phyloP scores from a whole-genome alignment of 2,113 vertebrate species.

The Rattus rattus region DNA sequence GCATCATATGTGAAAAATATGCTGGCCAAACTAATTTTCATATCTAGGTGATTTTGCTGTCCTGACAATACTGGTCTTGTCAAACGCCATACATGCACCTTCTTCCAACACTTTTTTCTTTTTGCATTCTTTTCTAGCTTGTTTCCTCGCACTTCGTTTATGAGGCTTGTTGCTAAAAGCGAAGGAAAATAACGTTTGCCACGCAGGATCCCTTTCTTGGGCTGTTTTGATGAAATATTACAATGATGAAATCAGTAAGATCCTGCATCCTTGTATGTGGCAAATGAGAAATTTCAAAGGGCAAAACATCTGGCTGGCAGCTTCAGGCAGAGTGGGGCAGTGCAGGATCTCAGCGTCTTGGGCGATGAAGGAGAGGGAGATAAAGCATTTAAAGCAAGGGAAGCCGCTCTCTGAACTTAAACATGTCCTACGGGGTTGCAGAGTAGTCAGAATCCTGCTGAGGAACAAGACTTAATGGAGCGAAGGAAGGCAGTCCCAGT shows the following conservation, averaged over 20 bases:
- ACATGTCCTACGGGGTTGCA: not conserved
- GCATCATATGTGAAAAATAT: not conserved
- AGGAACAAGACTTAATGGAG: conserved; percentile 20
- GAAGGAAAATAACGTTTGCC: not conserved
- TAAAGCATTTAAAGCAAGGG: not conserved
- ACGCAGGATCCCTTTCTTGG: not conserved
- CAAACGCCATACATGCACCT: not conserved
- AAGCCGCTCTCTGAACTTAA: conserved; percentile 48
- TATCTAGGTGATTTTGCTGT: not conserved
- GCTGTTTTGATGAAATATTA: conserved; percentile 52
- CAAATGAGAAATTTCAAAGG: conserved; percentile 45
- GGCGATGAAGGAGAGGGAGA: not conserved
- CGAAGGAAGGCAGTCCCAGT: not conserved
- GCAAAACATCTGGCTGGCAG: conserved; percentile 53
- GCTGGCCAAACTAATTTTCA: not conserved
- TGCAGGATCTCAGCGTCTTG: not conserved
- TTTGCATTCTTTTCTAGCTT: not conserved
- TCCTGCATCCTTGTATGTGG: conserved; percentile 41
- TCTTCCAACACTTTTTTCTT: not conserved
- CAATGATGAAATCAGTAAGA: not conserved
- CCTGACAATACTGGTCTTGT: not conserved
- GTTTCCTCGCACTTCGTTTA: not conserved
- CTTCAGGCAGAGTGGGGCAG: not conserved
- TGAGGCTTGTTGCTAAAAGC: conserved; percentile 1
- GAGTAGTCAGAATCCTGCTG: conserved; percentile 40